Evolutionary conservation across 2,113 vertebrate species (phyloP).

Genomic region (Sturnira hondurensis): DNA sequence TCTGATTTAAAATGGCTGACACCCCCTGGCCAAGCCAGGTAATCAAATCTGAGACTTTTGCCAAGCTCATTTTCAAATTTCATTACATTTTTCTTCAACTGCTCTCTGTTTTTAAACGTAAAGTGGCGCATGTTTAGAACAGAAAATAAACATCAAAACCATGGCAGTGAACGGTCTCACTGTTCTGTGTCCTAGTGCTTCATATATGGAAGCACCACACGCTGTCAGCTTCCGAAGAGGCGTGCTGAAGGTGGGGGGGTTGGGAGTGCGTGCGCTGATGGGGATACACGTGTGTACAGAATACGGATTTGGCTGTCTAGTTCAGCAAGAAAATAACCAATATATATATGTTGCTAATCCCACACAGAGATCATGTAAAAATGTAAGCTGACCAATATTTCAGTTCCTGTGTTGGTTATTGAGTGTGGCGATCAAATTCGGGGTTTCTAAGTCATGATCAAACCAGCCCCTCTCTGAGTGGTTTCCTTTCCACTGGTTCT

Average conservation of each 20-base stretch:
- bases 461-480: neutral
- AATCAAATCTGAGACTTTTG: neutral
- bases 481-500: neutral
- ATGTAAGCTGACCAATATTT: neutral
- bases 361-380: neutral
- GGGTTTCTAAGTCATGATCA: neutral
- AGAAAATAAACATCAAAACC: neutral
- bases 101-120: neutral
- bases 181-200: neutral
- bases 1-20: neutral
- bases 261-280: neutral
- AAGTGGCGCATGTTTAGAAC: neutral
- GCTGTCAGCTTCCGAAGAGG: neutral
- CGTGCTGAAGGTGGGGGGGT: neutral
- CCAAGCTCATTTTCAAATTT: neutral
- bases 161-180: neutral
- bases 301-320: too few relatives aligned
- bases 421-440: neutral
- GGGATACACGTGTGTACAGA: too few relatives aligned
- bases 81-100: neutral
- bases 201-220: neutral
- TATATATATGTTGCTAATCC: neutral
- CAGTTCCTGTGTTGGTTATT: neutral
- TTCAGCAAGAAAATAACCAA: neutral
- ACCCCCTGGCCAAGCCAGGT: neutral